phyloP scores from a whole-genome alignment of 2,113 vertebrate genomes.

The Carassius auratus region DNA sequence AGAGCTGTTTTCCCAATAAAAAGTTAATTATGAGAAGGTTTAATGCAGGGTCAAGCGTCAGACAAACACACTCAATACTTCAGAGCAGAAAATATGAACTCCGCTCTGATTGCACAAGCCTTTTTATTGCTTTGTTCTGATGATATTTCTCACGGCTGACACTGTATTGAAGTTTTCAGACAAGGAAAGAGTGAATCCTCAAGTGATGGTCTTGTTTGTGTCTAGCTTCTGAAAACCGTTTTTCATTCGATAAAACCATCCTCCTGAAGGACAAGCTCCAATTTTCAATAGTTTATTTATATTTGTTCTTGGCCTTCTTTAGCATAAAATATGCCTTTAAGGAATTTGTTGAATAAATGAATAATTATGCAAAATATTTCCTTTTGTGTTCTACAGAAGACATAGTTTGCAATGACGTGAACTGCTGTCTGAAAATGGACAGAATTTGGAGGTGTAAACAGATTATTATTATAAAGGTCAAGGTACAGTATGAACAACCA shows the following conservation, averaged over 20 bases:
- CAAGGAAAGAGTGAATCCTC: conserved; percentile 12
- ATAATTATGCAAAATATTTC: not conserved
- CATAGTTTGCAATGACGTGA: not conserved
- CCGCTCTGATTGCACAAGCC: conserved; percentile 2
- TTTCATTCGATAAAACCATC: not conserved
- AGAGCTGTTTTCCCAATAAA: conserved; percentile 4
- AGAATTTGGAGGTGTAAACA: not conserved
- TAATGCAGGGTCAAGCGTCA: not conserved
- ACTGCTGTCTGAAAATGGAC: not conserved
- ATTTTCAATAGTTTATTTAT: not conserved
- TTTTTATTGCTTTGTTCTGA: conserved; percentile 21
- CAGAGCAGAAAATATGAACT: not conserved
- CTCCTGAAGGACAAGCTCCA: conserved; percentile 8
- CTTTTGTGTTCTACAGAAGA: not conserved
- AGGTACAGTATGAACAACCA: not conserved
- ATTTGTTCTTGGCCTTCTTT: conserved; percentile 28
- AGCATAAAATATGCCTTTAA: conserved; percentile 1
- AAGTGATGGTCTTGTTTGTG: conserved; percentile 24
- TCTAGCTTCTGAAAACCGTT: not conserved
- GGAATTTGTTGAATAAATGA: not conserved
- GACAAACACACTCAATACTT: conserved; percentile 10
- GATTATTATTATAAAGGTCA: not conserved
- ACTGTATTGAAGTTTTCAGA: not conserved
- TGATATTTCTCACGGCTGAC: conserved; percentile 28
- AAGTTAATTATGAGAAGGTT: conserved; percentile 1